phyloP scores from a whole-genome alignment of 2,113 vertebrate species.

The Serilophus lunatus region DNA sequence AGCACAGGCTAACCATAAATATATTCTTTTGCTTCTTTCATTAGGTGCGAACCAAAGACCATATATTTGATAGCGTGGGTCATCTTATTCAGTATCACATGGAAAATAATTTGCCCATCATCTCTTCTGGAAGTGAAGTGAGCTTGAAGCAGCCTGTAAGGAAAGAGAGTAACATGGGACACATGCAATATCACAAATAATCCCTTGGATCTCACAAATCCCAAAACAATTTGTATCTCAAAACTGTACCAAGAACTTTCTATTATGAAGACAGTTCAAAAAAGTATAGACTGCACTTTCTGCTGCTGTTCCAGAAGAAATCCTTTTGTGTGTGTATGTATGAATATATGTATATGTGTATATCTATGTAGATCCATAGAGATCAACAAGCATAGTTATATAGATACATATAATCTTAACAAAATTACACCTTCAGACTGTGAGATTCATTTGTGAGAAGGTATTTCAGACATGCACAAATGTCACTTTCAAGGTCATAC shows the following conservation, averaged over 20 bases:
- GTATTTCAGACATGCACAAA: slow-evolving; percentile 65
- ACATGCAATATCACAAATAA: slow-evolving; percentile 62
- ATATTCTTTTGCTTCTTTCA: slow-evolving; percentile 20
- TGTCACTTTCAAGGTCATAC: slow-evolving; percentile 72
- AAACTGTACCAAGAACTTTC: background rate
- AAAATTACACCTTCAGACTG: slow-evolving; percentile 38
- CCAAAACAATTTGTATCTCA: background rate
- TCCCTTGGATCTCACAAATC: background rate
- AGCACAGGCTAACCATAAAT: background rate
- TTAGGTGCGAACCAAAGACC: slow-evolving; percentile 91
- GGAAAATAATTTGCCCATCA: slow-evolving; percentile 88
- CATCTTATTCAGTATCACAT: slow-evolving; percentile 92
- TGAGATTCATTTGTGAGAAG: slow-evolving; percentile 51
- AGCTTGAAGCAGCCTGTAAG: slow-evolving; percentile 84
- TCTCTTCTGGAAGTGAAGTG: slow-evolving; percentile 89
- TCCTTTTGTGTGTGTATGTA: slow-evolving; percentile 48
- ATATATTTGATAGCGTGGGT: slow-evolving; percentile 82
- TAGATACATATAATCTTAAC: slow-evolving; percentile 41
- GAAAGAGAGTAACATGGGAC: slow-evolving; percentile 63
- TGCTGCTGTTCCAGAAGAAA: slow-evolving; percentile 32
- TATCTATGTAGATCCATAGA: slow-evolving; percentile 55
- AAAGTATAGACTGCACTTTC: slow-evolving; percentile 54
- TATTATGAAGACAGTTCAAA: slow-evolving; percentile 13
- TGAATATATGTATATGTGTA: slow-evolving; percentile 57
- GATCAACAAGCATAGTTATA: slow-evolving; percentile 52